Percentiles rank a stretch among this genome's conserved stretches.
phyloP scores from a whole-genome alignment of 2,113 vertebrate species.

The Brachyhypopomus occidentalis region DNA sequence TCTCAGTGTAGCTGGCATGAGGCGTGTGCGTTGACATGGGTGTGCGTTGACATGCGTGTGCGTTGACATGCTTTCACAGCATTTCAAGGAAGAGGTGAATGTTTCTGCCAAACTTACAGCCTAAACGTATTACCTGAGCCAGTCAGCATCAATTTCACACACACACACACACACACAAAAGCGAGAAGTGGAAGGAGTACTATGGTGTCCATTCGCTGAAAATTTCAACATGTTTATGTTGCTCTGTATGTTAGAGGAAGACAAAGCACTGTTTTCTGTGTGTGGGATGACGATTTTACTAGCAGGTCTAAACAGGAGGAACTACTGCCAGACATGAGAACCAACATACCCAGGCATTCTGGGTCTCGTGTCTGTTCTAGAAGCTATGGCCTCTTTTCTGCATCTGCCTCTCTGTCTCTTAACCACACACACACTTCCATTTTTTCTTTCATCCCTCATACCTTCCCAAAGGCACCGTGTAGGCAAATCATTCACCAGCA shows the following conservation, averaged over 20 bases:
- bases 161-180: background rate
- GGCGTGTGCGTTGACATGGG: conserved; percentile 1
- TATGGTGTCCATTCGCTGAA: conserved; percentile 25
- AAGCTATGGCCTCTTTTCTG: background rate
- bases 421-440: conserved; percentile 1
- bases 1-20: background rate
- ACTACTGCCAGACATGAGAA: conserved; percentile 1
- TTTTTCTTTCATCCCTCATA: conserved; percentile 44
- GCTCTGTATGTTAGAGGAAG: conserved; percentile 14
- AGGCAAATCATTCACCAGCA: conserved; percentile 64
- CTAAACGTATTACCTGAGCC: too few relatives aligned
- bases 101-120: too few relatives aligned
- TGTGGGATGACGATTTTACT: conserved; percentile 16
- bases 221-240: conserved; percentile 38
- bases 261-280: conserved; percentile 11
- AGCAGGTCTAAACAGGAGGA: conserved; percentile 16
- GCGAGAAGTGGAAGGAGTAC: background rate
- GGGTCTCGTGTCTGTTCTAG: conserved; percentile 1
- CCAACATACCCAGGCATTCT: background rate
- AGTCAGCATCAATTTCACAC: too few relatives aligned
- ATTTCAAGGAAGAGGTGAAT: background rate
- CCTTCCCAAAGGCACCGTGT: conserved; percentile 58
- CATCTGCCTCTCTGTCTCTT: background rate
- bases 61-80: conserved; percentile 14
- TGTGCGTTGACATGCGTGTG: too few relatives aligned